Conservation (phyloP, 2,113 vertebrate species). For the Cololabis saira region DNA sequence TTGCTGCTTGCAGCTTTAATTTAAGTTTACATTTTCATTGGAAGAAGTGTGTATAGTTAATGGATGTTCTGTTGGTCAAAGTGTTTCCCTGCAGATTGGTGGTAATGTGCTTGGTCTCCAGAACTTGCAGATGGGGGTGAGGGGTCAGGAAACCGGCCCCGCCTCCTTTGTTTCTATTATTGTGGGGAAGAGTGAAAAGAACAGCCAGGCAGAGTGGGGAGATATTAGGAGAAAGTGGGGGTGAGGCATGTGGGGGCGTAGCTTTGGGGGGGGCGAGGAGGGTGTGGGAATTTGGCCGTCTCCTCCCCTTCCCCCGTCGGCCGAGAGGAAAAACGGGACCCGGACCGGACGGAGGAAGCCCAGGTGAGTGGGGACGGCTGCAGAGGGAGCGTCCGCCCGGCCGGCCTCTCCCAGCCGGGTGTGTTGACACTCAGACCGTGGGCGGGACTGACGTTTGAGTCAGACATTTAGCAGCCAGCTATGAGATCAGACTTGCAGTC, state of each 20-base stretch:
- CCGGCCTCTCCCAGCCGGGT: too few relatives aligned
- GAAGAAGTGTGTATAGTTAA: background rate
- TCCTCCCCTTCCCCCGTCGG: slow-evolving; percentile 24
- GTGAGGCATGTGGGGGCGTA: slow-evolving; percentile 28
- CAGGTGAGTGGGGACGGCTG: slow-evolving; percentile 66
- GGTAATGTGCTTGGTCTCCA: background rate
- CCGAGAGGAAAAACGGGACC: slow-evolving; percentile 60
- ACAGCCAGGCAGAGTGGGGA: slow-evolving; percentile 63
- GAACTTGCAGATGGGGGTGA: background rate
- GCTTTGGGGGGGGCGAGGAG: background rate
- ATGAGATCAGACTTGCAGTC: too few relatives aligned
- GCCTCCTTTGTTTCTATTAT: slow-evolving; percentile 80
- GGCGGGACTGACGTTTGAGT: too few relatives aligned
- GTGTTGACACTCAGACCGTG: too few relatives aligned
- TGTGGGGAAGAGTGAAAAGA: slow-evolving; percentile 76
- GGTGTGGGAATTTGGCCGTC: background rate
- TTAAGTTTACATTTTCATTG: background rate
- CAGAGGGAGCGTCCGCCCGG: slow-evolving; percentile 32
- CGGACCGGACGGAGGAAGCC: slow-evolving; percentile 34
- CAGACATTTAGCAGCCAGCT: too few relatives aligned
- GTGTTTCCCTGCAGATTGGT: slow-evolving; percentile 7
- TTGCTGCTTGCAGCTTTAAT: too few relatives aligned
- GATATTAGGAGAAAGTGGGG: slow-evolving; percentile 10
- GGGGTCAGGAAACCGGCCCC: slow-evolving; percentile 43
- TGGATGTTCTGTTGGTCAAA: background rate